A percentile compares a stretch with the other conserved stretches of the same genome.
These are phyloP conservation scores for Aspidiotus destructor DNA, from an alignment of 2,888 invertebrate species.

Conservation along the genomic window DNA sequence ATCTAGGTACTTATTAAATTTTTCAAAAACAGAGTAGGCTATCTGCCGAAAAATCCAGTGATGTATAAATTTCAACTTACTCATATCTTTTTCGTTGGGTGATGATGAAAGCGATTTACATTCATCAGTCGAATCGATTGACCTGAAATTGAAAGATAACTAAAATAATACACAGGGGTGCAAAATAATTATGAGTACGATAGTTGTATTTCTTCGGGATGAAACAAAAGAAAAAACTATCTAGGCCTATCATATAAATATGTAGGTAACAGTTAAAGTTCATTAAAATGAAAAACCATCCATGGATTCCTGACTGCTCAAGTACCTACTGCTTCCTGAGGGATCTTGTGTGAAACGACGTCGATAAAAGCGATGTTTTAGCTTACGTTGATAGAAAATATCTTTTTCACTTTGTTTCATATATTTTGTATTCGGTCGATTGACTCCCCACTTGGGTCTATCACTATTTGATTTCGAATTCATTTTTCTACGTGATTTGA, in stretches of 20 bases:
- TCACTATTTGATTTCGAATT: conserved; percentile 37
- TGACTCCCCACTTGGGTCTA: conserved; percentile 44
- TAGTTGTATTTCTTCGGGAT: too few species aligned
- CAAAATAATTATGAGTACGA: too few species aligned
- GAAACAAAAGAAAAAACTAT: too few species aligned
- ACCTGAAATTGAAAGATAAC: conserved; percentile 1
- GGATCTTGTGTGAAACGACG: conserved; percentile 3
- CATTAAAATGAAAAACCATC: too few species aligned
- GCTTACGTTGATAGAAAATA: conserved; percentile 65
- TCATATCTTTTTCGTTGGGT: conserved; percentile 9
- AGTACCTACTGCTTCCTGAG: conserved; percentile 12
- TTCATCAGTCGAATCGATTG: conserved; percentile 18
- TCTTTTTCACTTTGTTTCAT: conserved; percentile 85
- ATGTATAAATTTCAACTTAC: neutral
- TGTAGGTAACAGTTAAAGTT: too few species aligned
- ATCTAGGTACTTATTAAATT: too few species aligned
- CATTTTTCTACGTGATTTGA: conserved; percentile 10
- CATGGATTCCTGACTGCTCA: too few species aligned
- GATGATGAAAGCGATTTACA: conserved; percentile 15
- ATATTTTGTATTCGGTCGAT: conserved; percentile 63
- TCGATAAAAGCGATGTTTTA: conserved; percentile 47
- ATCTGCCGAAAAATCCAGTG: too few species aligned
- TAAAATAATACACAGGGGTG: too few species aligned
- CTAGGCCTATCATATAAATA: too few species aligned
- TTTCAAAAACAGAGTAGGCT: too few species aligned